Evolutionary conservation across 2,113 vertebrate genomes (phyloP).

Genomic region (cat (Felis catus)): F.catus_Fca126_mat1.0 CM031413.1:126755001-126755500

Average conservation of each 20-base stretch:
- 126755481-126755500: constrained; percentile 6
- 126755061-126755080: background rate
- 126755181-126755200: background rate
- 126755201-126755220: background rate
- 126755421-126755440: background rate
- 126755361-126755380: background rate
- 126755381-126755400: constrained; percentile 14
- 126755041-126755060: background rate
- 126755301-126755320: background rate
- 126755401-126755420: background rate
- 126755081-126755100: constrained; percentile 16
- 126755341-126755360: background rate
- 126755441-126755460: background rate
- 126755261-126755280: background rate
- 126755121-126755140: background rate
- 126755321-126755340: background rate
- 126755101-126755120: constrained; percentile 26
- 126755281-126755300: background rate
- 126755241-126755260: background rate
- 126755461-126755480: constrained; percentile 6
- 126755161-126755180: background rate
- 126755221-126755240: background rate
- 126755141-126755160: background rate
- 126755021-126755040: background rate
- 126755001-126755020: constrained; percentile 7